These are phyloP conservation scores for Staurois parvus DNA, from an alignment of 2,797 vertebrate genomes.

Conservation along the genomic window DNA sequence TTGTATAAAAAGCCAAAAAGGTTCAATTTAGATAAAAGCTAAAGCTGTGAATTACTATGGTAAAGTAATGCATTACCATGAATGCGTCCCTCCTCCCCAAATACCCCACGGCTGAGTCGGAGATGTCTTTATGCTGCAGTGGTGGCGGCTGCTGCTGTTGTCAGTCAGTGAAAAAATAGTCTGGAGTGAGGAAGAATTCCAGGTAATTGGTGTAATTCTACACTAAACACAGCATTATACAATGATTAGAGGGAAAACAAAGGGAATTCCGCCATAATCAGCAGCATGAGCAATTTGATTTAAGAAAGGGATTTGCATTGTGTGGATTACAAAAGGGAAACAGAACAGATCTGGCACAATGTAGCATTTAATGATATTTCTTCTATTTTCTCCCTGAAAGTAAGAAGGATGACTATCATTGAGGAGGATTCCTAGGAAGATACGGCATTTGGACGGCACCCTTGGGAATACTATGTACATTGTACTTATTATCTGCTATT, in stretches of 20 bases:
- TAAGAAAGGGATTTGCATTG: conserved; percentile 29
- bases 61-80: conserved; percentile 35
- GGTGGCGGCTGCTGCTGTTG: neutral
- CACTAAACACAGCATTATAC: conserved; percentile 38
- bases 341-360: conserved; percentile 11
- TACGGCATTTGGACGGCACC: conserved; percentile 19
- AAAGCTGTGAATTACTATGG: conserved; percentile 52
- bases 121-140: conserved; percentile 13
- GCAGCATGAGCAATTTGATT: conserved; percentile 9
- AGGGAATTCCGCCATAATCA: conserved; percentile 28
- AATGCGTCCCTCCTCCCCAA: conserved; percentile 44
- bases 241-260: conserved; percentile 38
- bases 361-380: conserved; percentile 23
- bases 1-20: conserved; percentile 53
- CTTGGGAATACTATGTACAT: conserved; percentile 12
- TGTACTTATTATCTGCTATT: conserved; percentile 16
- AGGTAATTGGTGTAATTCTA: conserved; percentile 48
- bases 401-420: conserved; percentile 27
- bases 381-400: conserved; percentile 14
- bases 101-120: conserved; percentile 29
- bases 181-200: conserved; percentile 10
- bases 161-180: conserved; percentile 32
- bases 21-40: conserved; percentile 58
- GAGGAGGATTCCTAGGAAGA: conserved; percentile 15
- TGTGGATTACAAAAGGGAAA: conserved; percentile 1